phyloP scores from a whole-genome alignment of 1,140 invertebrate species.

The Oreohelix idahoensis region DNA sequence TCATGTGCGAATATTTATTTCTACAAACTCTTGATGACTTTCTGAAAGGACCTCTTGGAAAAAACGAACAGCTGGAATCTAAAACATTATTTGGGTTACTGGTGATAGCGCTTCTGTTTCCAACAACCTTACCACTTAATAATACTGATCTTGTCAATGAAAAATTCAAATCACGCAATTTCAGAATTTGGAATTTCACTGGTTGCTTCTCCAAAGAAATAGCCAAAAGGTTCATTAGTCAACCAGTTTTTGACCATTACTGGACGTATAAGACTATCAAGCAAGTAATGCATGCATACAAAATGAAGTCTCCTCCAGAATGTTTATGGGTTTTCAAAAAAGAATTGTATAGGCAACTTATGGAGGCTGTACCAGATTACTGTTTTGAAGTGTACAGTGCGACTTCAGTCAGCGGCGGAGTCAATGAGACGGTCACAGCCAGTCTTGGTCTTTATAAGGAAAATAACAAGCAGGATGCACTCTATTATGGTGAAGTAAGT shows the following conservation, averaged over 20 bases:
- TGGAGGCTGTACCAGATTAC: not conserved
- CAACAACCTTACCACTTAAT: not conserved
- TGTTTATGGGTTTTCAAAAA: not conserved
- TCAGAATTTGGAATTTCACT: not conserved
- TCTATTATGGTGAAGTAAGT: slow-evolving; percentile 27
- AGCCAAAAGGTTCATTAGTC: not conserved
- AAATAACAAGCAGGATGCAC: not conserved
- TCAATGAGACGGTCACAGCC: not conserved
- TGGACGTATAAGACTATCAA: not conserved
- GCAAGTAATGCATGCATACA: not conserved
- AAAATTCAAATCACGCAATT: not conserved
- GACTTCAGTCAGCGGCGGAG: not conserved
- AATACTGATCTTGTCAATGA: not conserved
- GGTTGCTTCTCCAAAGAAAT: not conserved
- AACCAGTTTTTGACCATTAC: not conserved
- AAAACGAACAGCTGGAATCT: not conserved
- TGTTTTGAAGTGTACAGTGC: slow-evolving; percentile 1
- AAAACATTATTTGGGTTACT: slow-evolving; percentile 7
- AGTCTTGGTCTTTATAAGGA: not conserved
- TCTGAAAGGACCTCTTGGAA: not conserved
- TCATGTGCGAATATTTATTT: slow-evolving; percentile 15
- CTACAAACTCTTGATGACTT: slow-evolving; percentile 24
- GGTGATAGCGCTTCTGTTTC: not conserved
- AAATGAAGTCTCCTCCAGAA: not conserved
- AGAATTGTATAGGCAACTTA: not conserved